Base-by-base conservation (phyloP, 2,113 vertebrate species). In the Turdus rufiventris region DNA sequence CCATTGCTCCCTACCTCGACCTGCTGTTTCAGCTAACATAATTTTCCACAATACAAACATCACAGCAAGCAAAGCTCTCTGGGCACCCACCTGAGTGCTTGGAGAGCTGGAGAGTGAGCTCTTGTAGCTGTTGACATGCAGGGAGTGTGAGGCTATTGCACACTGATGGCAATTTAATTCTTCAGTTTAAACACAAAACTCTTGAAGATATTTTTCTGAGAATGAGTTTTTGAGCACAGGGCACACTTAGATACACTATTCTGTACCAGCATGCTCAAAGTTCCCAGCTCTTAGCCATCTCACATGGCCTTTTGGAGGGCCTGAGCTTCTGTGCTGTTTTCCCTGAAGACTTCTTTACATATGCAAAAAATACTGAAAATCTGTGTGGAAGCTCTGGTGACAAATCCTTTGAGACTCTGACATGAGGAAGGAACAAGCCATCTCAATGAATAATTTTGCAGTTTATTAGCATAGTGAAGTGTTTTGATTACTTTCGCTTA, bases 371-470 rank as follows among this genome's bases (percentile, higher is more conserved):
- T 31, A n/a, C 85, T 51, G 91, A 86, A 89, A 88, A 89, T 88
- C 87, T 66, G 56, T 80, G 85, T 0, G 4, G 91, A 89, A 89
- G 81, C 38, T 38, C 61, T 91, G 88, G 67, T 95, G 94, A 94
- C 89, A 96, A 96, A 97, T 94, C 88, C 93, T 94, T 88, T 93
- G 95, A 96, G 93, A 93, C 85, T 58, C 10, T 61, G 91, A 94
- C 81, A 85, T 43, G 63, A 58, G 5, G 78, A 76, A 95, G 93
- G 89, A 96, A 93, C 89, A 95, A 94, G 88, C 78, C 88, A 80
- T 91, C 78, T 95, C 96, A 88, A 76, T 88, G 87, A 96, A 96
- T 96, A 96, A 96, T 88, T 94, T 90, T 80, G 78, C 89, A 80
- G 84, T 89, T 94, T 94, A 83, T 96, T 97, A 96, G 91, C 96